phyloP scores from a whole-genome alignment of 2,113 vertebrate species.

The Anas platyrhynchos region DNA sequence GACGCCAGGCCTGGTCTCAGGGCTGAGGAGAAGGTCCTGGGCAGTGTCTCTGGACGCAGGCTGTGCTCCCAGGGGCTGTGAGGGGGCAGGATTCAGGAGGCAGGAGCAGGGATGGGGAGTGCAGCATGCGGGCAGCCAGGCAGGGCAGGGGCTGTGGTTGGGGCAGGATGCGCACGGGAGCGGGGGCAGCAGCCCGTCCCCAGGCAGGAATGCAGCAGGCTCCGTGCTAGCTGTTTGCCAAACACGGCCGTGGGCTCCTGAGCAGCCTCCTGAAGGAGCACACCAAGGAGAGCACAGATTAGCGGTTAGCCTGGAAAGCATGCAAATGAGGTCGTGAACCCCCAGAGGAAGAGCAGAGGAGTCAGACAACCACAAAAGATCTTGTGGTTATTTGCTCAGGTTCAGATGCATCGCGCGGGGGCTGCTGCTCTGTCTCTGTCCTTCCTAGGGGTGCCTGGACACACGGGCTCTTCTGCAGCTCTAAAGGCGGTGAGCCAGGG shows the following conservation, averaged over 20 bases:
- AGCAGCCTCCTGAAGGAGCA: background rate
- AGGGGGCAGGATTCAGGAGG: background rate
- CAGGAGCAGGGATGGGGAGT: background rate
- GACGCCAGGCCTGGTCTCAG: background rate
- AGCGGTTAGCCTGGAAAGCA: background rate
- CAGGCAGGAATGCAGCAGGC: too few relatives aligned
- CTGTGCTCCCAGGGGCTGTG: background rate
- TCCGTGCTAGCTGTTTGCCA: background rate
- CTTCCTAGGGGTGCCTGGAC: background rate
- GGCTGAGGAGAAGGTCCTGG: background rate
- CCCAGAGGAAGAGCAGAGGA: background rate
- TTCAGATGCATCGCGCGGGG: background rate
- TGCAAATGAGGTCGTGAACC: background rate
- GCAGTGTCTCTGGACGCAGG: background rate
- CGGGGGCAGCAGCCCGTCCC: background rate
- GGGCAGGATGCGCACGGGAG: background rate
- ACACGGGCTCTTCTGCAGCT: background rate
- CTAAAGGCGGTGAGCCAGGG: background rate
- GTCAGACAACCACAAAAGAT: background rate
- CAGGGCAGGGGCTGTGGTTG: background rate
- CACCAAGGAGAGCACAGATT: accelerated
- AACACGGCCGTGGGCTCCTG: background rate
- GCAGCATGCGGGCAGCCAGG: accelerated
- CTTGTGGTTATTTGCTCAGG: background rate
- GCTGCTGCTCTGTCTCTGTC: background rate